A percentile compares a stretch with the other conserved stretches of the same genome.
Evolutionary conservation across 2,888 invertebrate genomes (phyloP).

Genomic region (Deilephila elpenor): DNA sequence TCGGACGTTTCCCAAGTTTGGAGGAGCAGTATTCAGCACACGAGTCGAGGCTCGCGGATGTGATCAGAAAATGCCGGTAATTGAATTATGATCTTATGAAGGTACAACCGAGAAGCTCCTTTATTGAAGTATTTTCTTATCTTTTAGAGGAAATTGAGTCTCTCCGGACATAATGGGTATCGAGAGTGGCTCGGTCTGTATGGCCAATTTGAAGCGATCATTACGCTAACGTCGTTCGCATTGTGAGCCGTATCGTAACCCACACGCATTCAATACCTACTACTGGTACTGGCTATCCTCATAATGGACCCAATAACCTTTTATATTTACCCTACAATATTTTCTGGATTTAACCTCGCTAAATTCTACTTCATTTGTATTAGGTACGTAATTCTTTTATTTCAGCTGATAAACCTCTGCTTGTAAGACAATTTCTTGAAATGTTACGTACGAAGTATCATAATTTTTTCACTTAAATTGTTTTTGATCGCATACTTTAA

Average conservation of each 20-base stretch:
- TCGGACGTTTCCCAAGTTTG: conserved; percentile 45
- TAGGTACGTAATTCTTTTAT: not conserved
- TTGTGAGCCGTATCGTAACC: conserved; percentile 28
- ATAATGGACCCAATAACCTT: conserved; percentile 20
- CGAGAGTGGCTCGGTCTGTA: conserved; percentile 16
- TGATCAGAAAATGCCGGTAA: conserved; percentile 43
- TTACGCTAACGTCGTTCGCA: conserved; percentile 26
- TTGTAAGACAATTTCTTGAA: no score
- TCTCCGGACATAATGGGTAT: conserved; percentile 27
- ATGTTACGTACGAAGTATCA: no score
- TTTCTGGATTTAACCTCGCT: not conserved
- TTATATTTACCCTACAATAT: conserved; percentile 14
- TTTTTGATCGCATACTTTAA: no score
- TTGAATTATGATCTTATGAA: conserved; percentile 45
- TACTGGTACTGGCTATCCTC: conserved; percentile 13
- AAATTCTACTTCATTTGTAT: not conserved
- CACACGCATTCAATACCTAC: conserved; percentile 15
- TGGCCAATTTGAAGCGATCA: conserved; percentile 28
- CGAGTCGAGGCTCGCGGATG: conserved; percentile 25
- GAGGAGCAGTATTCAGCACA: conserved; percentile 38
- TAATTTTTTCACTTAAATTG: no score
- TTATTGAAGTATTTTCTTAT: conserved; percentile 29
- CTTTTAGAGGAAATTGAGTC: conserved; percentile 28
- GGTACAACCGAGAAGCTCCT: conserved; percentile 26
- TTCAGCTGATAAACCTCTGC: no score